These are phyloP conservation scores for Baccha elongata DNA, from an alignment of 2,888 invertebrate species.

Conservation along the genomic window DNA sequence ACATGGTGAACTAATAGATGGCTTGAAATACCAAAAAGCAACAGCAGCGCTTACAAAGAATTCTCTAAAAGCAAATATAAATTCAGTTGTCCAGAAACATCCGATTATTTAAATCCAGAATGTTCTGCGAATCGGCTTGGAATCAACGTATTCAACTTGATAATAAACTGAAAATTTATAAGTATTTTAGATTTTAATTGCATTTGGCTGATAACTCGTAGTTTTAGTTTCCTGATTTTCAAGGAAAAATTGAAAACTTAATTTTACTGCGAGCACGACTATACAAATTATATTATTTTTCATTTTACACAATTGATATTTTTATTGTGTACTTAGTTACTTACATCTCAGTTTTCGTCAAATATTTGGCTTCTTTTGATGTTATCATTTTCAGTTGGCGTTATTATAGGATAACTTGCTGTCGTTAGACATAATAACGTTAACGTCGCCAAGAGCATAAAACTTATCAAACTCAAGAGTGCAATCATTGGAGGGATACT, in stretches of 20 bases:
- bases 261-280: no score
- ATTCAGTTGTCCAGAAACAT: constrained; percentile 96
- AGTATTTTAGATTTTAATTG: no score
- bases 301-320: no score
- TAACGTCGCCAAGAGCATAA: not conserved
- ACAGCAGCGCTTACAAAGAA: constrained; percentile 96
- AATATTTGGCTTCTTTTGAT: no score
- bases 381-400: not conserved
- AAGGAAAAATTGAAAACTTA: no score
- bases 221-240: no score
- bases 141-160: constrained; percentile 88
- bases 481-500: not conserved
- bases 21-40: constrained; percentile 96
- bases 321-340: no score
- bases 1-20: constrained; percentile 86
- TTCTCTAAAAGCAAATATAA: constrained; percentile 96
- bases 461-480: not conserved
- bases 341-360: no score
- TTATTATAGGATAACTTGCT: not conserved
- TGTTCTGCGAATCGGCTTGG: constrained; percentile 93
- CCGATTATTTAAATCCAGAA: constrained; percentile 97
- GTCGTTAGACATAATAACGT: constrained; percentile 2
- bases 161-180: constrained; percentile 83
- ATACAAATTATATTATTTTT: no score
- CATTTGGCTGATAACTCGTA: no score